Percentiles rank a stretch among this genome's conserved stretches.
Conservation (phyloP, 1,140 invertebrate species). For the Lepidostoma basale region DNA sequence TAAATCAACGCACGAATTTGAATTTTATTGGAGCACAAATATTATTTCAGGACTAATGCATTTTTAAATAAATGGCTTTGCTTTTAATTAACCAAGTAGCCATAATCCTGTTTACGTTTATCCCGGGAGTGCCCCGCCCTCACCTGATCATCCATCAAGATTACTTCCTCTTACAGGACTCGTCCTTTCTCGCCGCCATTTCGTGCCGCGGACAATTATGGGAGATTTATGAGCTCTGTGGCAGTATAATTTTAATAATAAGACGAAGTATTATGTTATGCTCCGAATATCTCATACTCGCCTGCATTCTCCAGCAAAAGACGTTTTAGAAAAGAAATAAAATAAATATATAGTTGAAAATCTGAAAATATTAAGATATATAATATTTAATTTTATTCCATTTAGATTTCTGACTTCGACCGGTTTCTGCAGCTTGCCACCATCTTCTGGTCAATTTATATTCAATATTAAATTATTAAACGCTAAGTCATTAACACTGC, state of each 20-base stretch:
- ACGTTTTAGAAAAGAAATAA: not conserved
- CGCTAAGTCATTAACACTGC: not conserved
- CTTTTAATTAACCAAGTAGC: too few species aligned
- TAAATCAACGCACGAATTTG: too few species aligned
- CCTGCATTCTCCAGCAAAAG: not conserved
- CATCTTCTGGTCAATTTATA: too few species aligned
- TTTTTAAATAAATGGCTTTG: too few species aligned
- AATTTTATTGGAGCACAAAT: too few species aligned
- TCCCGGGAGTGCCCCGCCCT: not conserved
- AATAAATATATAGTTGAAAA: not conserved
- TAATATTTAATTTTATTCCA: not conserved
- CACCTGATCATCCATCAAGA: constrained; percentile 12
- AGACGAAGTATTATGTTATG: not conserved
- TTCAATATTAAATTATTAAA: not conserved
- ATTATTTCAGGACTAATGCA: too few species aligned
- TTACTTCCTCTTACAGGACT: not conserved
- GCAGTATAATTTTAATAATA: not conserved
- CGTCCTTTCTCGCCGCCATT: not conserved
- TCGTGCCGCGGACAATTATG: not conserved
- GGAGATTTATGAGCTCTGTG: constrained; percentile 10
- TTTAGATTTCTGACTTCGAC: not conserved
- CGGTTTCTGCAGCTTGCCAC: too few species aligned
- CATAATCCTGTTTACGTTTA: too few species aligned
- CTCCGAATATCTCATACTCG: not conserved
- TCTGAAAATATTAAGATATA: not conserved